Base-by-base conservation (phyloP, 2,797 vertebrate genomes). In the Coreius guichenoti region DNA sequence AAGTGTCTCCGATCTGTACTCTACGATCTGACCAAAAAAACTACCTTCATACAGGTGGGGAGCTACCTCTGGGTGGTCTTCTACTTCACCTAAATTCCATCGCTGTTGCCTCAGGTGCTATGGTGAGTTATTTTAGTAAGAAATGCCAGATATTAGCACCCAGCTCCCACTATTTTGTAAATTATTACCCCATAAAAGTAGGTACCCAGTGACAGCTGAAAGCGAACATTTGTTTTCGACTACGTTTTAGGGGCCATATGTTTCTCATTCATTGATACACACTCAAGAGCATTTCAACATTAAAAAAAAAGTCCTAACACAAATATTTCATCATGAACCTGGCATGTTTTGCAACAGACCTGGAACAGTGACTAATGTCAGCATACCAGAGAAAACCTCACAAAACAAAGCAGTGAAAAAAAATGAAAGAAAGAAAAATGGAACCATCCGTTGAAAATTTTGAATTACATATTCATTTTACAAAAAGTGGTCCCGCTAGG, bases 221-320 rank as follows among this genome's bases (percentile, higher is more conserved):
- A 90, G 89, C 43, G 89, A 89, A 89, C 90, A 92, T 89, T 92
- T 91, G 91, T 91, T 91, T 91, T 91, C 82, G 84, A 85, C 90
- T 89, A 86, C 29, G 68, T 83, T 91, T 90, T 89, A 86, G 87
- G 79, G 89, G 84, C 91, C 95, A 95, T 95, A 87, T 96, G 95
- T 92, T 96, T 94, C 94, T 95, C 89, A 93, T 96, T 96, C 90
- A 86, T 92, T 87, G 83, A 93, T 94, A 93, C 91, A 92, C 92
- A 94, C 93, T 94, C 94, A 93, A 93, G 93, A 93, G 90, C 88
- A 91, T 93, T 94, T 94, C 91, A 93, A 91, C 91, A 94, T 93
- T 90, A 89, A 81, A 87, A 80, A 89, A 90, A 87, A 86, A 85
- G 49, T 81, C 76, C 65, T 80, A 87, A 87, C 87, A 87, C 83